phyloP scores from a whole-genome alignment of 2,797 vertebrate genomes.

The Clamator glandarius region DNA sequence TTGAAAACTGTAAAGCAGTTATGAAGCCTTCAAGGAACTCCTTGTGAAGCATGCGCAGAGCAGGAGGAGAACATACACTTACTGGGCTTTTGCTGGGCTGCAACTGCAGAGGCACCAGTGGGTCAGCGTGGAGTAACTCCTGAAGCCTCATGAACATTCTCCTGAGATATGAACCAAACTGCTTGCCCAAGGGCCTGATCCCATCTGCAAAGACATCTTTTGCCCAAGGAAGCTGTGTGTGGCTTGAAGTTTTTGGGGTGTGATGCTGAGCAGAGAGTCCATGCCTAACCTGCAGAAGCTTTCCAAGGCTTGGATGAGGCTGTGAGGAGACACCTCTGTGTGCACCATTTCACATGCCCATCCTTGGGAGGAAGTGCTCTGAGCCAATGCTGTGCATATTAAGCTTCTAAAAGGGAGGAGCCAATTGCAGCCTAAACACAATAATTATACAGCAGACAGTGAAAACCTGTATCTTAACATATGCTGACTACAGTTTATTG shows the following conservation, averaged over 20 bases:
- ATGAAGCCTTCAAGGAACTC: neutral
- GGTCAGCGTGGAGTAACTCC: neutral
- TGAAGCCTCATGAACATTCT: neutral
- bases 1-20: neutral
- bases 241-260: fast-evolving
- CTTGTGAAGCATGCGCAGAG: fast-evolving
- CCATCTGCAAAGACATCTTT: neutral
- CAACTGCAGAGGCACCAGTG: neutral
- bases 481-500: neutral
- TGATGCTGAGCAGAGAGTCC: neutral
- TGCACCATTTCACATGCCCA: neutral
- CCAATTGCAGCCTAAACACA: neutral
- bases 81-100: neutral
- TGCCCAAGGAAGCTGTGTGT: neutral
- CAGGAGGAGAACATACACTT: neutral
- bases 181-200: neutral
- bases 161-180: neutral
- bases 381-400: neutral
- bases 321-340: neutral
- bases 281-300: neutral
- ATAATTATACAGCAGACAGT: neutral
- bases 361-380: neutral
- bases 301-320: neutral
- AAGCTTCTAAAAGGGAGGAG: neutral
- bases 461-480: neutral